Evolutionary conservation across 2,888 invertebrate genomes (phyloP).

Genomic region (Bruchidius siliquastri): DNA sequence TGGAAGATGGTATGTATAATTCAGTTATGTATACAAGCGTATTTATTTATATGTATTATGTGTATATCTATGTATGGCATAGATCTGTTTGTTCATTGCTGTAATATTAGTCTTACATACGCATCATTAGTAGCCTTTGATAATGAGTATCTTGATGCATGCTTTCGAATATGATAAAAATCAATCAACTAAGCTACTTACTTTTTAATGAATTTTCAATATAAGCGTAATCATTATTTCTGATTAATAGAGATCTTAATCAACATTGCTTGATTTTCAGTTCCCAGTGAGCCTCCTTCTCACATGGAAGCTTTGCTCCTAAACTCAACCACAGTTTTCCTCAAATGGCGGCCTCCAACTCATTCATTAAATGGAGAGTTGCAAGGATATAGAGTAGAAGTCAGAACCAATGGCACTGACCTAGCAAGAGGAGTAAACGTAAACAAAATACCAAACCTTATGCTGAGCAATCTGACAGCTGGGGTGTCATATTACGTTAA

Average conservation of each 20-base stretch:
- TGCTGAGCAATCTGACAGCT: slow-evolving; percentile 76
- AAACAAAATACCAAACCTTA: slow-evolving; percentile 67
- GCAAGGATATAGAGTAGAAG: slow-evolving; percentile 71
- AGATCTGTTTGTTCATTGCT: too few relatives aligned
- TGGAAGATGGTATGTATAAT: slow-evolving; percentile 75
- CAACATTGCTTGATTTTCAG: slow-evolving; percentile 46
- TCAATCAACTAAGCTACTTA: too few relatives aligned
- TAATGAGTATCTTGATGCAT: too few relatives aligned
- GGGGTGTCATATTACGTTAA: slow-evolving; percentile 79
- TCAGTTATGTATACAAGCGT: too few relatives aligned
- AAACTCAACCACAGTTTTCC: slow-evolving; percentile 73
- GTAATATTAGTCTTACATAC: too few relatives aligned
- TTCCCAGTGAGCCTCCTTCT: slow-evolving; percentile 76
- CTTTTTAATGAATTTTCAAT: not conserved
- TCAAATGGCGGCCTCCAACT: slow-evolving; percentile 80
- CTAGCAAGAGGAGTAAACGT: slow-evolving; percentile 59
- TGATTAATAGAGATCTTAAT: too few relatives aligned
- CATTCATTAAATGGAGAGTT: slow-evolving; percentile 77
- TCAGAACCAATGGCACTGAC: slow-evolving; percentile 41
- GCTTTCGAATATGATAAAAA: too few relatives aligned
- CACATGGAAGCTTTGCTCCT: slow-evolving; percentile 78
- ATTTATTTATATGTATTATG: too few relatives aligned
- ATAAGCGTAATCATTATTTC: too few relatives aligned
- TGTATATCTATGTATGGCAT: too few relatives aligned
- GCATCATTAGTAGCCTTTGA: too few relatives aligned